Conservation (phyloP, 23 tunicate species). For the Botrylloides violaceus region DNA sequence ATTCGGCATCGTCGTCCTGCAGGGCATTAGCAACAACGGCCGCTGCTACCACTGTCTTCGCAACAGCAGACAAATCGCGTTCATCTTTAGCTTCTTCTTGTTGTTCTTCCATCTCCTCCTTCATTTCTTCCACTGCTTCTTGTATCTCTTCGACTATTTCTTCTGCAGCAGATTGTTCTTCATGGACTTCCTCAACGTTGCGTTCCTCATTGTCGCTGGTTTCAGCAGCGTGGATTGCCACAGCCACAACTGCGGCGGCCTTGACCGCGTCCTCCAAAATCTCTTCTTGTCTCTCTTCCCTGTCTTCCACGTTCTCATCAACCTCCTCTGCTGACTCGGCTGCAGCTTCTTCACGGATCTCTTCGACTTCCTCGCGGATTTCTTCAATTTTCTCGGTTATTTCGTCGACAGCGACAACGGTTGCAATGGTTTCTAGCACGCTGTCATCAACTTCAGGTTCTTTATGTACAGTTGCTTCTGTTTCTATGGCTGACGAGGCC, state of each 20-base stretch:
- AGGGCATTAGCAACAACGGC: conserved; percentile 30
- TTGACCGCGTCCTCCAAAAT: conserved; percentile 6
- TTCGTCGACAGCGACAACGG: conserved; percentile 35
- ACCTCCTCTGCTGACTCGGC: conserved; percentile 35
- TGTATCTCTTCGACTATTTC: background rate
- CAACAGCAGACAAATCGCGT: conserved; percentile 4
- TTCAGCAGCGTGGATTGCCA: background rate
- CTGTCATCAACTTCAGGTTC: conserved; percentile 22
- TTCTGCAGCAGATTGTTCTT: no score
- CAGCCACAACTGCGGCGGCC: conserved; percentile 9
- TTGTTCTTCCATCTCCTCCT: background rate
- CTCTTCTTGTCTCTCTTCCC: background rate
- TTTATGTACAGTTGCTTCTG: conserved; percentile 83
- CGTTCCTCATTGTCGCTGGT: no score
- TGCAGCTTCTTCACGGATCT: conserved; percentile 2
- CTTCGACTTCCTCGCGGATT: conserved; percentile 1
- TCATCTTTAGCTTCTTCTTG: conserved; percentile 1
- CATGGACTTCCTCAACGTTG: no score
- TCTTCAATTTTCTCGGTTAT: conserved; percentile 1
- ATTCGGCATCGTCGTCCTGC: background rate
- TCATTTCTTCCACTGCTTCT: background rate
- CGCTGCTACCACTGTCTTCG: conserved; percentile 28
- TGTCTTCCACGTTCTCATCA: background rate
- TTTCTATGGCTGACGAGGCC: conserved; percentile 52
- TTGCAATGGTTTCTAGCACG: conserved; percentile 12